These are phyloP conservation scores for Bambusicola thoracicus DNA, from an alignment of 2,113 vertebrate genomes.

Conservation along the genomic window DNA sequence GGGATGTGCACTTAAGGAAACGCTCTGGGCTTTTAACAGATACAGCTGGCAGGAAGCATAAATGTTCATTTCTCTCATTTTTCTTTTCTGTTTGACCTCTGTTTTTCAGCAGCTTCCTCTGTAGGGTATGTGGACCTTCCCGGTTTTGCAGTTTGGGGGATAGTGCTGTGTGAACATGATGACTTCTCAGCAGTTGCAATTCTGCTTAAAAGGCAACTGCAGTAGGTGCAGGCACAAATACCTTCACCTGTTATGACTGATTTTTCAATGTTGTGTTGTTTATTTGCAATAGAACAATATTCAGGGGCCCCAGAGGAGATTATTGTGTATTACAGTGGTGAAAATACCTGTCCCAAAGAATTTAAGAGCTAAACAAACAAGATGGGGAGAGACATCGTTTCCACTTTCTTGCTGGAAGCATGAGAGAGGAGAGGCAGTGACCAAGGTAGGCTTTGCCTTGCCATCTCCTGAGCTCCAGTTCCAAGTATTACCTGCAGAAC, in stretches of 20 bases:
- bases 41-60: not conserved
- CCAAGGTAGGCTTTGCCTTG: not conserved
- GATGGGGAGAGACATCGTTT: not conserved
- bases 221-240: not conserved
- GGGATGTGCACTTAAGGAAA: not conserved
- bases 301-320: not conserved
- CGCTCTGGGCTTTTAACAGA: not conserved
- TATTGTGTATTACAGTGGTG: not conserved
- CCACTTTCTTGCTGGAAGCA: not conserved
- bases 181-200: not conserved
- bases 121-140: not conserved
- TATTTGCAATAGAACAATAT: not conserved
- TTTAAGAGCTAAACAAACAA: not conserved
- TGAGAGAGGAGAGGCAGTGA: not conserved
- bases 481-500: not conserved
- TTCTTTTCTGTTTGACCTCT: not conserved
- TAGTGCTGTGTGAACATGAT: accelerated
- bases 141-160: not conserved
- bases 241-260: not conserved
- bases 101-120: not conserved
- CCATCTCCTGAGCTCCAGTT: not conserved
- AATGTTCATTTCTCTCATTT: not conserved
- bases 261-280: not conserved
- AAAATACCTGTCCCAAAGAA: not conserved
- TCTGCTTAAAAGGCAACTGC: not conserved